A percentile compares a stretch with the other conserved stretches of the same genome.
These are phyloP conservation scores for Thymallus thymallus DNA, from an alignment of 2,113 vertebrate species.

Conservation along the genomic window DNA sequence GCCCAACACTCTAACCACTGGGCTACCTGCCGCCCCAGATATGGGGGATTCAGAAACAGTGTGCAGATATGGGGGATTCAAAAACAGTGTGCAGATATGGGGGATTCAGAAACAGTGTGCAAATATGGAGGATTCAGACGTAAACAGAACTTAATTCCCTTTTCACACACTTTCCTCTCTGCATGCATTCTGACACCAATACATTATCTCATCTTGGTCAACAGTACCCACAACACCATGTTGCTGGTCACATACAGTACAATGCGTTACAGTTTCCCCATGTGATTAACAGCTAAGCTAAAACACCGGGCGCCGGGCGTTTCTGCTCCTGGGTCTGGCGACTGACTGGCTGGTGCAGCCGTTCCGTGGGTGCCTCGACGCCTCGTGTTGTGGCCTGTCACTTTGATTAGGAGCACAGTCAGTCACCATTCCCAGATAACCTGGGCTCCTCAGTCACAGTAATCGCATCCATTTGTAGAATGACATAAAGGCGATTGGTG, in stretches of 20 bases:
- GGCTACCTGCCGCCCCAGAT: too few species aligned
- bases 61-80: background rate
- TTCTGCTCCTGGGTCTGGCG: too few species aligned
- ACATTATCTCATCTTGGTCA: background rate
- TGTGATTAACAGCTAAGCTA: constrained; percentile 1
- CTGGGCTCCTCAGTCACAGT: constrained; percentile 11
- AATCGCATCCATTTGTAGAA: constrained; percentile 16
- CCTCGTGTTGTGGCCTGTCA: constrained; percentile 15
- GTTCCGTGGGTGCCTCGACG: too few species aligned
- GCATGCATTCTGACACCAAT: too few species aligned
- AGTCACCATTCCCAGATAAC: constrained; percentile 14
- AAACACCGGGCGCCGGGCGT: background rate
- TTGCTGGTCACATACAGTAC: background rate
- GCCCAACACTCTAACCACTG: too few species aligned
- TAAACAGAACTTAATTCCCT: too few species aligned
- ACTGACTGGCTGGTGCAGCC: background rate
- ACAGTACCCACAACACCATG: background rate
- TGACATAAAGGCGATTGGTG: constrained; percentile 5
- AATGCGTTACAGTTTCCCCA: background rate
- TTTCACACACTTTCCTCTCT: too few species aligned
- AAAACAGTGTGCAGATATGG: background rate
- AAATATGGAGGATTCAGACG: too few species aligned
- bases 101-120: too few species aligned
- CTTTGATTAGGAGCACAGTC: constrained; percentile 25
- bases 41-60: too few species aligned